Percentiles rank a stretch among this genome's conserved stretches.
phyloP scores from a whole-genome alignment of 2,888 invertebrate genomes.

The Pyrochroa serraticornis region DNA sequence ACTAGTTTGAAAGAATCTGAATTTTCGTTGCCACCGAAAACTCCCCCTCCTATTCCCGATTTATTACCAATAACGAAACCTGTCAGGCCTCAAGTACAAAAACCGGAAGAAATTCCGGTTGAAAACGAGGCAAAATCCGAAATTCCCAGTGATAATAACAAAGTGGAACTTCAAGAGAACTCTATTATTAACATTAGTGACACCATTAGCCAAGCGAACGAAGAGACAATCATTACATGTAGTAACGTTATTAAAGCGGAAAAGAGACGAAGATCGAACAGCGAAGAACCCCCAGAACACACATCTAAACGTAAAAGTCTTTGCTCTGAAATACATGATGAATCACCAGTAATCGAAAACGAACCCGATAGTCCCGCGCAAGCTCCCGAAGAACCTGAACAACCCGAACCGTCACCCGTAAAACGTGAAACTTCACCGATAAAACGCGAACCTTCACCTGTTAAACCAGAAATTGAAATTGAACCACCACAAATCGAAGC shows the following conservation, averaged over 20 bases:
- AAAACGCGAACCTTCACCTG: not conserved
- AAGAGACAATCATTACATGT: conserved; percentile 57
- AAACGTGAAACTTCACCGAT: not conserved
- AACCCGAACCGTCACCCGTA: conserved; percentile 5
- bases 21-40: not conserved
- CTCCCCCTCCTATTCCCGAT: conserved; percentile 51
- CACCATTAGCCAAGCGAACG: conserved; percentile 52
- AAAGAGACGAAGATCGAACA: conserved; percentile 49
- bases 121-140: conserved; percentile 9
- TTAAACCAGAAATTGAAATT: conserved; percentile 27
- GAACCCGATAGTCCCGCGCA: not conserved
- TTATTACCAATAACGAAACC: conserved; percentile 52
- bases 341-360: conserved; percentile 8
- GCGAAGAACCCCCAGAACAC: conserved; percentile 43
- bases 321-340: conserved; percentile 37
- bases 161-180: conserved; percentile 46
- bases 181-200: conserved; percentile 56
- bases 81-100: conserved; percentile 40
- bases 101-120: conserved; percentile 32
- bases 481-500: conserved; percentile 31
- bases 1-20: conserved; percentile 54
- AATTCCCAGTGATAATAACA: conserved; percentile 37
- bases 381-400: not conserved
- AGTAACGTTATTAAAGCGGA: conserved; percentile 44
- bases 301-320: conserved; percentile 51